Evolutionary conservation across 2,797 vertebrate genomes (phyloP).

Genomic region (Peromyscus eremicus): DNA sequence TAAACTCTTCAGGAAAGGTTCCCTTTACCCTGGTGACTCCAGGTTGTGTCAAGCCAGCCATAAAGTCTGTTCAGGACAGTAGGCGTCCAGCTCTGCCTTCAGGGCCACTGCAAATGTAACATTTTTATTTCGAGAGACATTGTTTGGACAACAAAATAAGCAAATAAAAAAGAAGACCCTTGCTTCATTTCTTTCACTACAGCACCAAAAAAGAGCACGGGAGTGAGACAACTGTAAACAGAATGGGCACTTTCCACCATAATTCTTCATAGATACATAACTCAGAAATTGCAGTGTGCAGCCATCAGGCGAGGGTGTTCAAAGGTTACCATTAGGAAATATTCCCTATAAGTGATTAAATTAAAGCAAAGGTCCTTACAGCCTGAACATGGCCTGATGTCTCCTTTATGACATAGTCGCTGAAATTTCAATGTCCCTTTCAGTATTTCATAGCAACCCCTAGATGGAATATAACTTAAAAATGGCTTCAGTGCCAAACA

Average conservation of each 20-base stretch:
- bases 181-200: neutral
- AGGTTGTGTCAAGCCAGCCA: neutral
- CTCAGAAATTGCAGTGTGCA: neutral
- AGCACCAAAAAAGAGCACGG: neutral
- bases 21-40: neutral
- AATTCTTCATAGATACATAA: neutral
- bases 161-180: neutral
- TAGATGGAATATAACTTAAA: constrained; percentile 20
- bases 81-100: neutral
- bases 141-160: neutral
- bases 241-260: neutral
- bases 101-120: neutral
- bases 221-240: neutral
- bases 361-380: neutral
- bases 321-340: constrained; percentile 20
- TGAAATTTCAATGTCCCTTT: constrained; percentile 33
- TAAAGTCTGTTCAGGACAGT: neutral
- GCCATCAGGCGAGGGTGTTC: neutral
- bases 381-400: neutral
- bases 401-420: constrained; percentile 31
- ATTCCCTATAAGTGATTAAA: neutral
- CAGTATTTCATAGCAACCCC: constrained; percentile 40
- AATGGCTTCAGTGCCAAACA: constrained; percentile 52
- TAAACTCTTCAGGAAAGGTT: neutral
- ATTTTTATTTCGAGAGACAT: neutral